phyloP scores from a whole-genome alignment of 2,888 invertebrate genomes.

The Prionchulus punctatus region DNA sequence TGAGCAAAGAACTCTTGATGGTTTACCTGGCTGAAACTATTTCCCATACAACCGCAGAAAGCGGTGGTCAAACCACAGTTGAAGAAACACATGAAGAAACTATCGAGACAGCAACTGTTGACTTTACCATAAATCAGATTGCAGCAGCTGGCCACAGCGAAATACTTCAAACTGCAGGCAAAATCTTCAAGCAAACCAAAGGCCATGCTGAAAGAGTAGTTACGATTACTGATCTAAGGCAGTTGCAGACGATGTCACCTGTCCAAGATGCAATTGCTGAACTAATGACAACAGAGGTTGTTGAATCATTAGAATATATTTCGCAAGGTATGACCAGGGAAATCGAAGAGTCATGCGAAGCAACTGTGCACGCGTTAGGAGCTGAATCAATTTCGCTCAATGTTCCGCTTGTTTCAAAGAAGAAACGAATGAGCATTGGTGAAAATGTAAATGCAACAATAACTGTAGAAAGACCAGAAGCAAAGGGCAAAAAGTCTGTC shows the following conservation, averaged over 20 bases:
- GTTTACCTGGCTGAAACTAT: background rate
- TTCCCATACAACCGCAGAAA: background rate
- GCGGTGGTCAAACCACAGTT: background rate
- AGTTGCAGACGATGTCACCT: background rate
- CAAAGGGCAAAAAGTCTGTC: background rate
- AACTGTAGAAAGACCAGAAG: background rate
- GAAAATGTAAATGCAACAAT: background rate
- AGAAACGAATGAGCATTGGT: background rate
- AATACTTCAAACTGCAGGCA: background rate
- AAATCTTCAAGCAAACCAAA: too few species aligned
- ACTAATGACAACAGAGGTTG: background rate
- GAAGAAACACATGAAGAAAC: background rate
- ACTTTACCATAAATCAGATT: background rate
- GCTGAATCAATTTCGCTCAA: background rate
- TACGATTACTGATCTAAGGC: background rate
- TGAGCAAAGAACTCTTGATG: background rate
- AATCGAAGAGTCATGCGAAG: background rate
- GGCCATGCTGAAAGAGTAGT: background rate
- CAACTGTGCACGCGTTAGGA: background rate
- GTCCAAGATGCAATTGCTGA: background rate
- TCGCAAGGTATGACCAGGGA: background rate
- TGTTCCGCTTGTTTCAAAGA: background rate
- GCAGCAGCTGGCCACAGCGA: background rate
- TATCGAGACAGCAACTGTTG: background rate
- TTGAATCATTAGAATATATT: background rate